A percentile compares a stretch with the other conserved stretches of the same genome.
Evolutionary conservation across 2,113 vertebrate species (phyloP).

Genomic region (Neopipo cinnamomea): DNA sequence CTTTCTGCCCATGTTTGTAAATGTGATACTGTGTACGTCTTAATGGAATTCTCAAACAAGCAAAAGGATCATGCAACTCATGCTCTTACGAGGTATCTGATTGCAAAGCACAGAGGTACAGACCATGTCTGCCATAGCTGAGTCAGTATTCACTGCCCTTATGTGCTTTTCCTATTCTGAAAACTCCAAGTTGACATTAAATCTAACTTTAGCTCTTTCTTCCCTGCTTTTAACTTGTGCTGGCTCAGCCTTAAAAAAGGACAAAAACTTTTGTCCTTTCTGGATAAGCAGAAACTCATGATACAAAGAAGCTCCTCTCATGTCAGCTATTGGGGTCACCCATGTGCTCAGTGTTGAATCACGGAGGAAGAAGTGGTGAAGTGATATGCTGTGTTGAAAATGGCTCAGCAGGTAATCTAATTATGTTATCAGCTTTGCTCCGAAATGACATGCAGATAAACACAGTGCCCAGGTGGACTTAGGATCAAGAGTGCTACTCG

Average conservation of each 20-base stretch:
- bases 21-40: neutral
- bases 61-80: neutral
- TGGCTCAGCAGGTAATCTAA: neutral
- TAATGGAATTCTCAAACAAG: neutral
- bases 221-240: neutral
- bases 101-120: neutral
- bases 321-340: neutral
- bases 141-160: neutral
- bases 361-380: neutral
- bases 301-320: neutral
- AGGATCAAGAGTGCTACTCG: neutral
- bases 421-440: slow-evolving; percentile 15
- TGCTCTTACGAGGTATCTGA: neutral
- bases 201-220: neutral
- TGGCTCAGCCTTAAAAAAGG: neutral
- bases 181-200: neutral
- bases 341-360: neutral
- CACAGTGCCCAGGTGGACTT: neutral
- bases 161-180: neutral
- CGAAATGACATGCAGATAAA: neutral
- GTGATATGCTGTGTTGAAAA: neutral
- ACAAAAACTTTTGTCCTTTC: neutral
- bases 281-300: neutral
- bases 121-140: neutral
- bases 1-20: neutral